phyloP scores from a whole-genome alignment of 2,888 invertebrate genomes.

The Leptinotarsa rubiginosa region DNA sequence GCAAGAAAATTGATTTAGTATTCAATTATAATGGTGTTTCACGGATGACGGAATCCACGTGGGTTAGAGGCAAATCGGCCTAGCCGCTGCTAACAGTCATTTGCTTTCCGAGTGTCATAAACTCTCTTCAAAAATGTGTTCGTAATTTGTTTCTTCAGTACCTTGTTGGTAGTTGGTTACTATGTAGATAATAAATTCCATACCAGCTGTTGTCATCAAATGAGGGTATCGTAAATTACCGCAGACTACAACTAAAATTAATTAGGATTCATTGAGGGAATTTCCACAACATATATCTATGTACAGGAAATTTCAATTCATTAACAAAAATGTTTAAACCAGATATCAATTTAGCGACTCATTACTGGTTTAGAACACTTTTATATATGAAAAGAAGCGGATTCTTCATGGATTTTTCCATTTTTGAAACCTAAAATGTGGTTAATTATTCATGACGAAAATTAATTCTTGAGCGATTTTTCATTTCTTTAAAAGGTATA shows the following conservation, averaged over 20 bases:
- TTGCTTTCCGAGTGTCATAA: conserved; percentile 22
- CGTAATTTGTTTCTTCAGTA: background rate
- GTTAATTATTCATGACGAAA: too few species aligned
- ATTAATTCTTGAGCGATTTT: too few species aligned
- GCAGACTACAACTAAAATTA: background rate
- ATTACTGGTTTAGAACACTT: too few species aligned
- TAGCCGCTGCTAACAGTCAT: conserved; percentile 16
- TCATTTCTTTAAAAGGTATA: too few species aligned
- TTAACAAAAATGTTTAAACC: too few species aligned
- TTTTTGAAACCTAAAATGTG: too few species aligned
- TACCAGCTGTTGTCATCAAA: conserved; percentile 7
- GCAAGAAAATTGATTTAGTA: conserved; percentile 23
- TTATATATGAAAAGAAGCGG: too few species aligned
- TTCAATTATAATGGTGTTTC: conserved; percentile 22
- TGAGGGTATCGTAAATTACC: conserved; percentile 9
- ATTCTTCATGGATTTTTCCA: too few species aligned
- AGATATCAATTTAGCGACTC: too few species aligned
- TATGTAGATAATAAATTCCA: background rate
- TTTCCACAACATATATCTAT: background rate
- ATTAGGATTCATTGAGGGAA: background rate
- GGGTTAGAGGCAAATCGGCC: conserved; percentile 15
- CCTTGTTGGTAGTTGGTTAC: background rate
- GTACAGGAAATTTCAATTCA: background rate
- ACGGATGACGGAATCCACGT: conserved; percentile 25
- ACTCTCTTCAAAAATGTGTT: background rate